Base-by-base conservation (phyloP, 2,113 vertebrate species). In the Arvicanthis niloticus region DNA sequence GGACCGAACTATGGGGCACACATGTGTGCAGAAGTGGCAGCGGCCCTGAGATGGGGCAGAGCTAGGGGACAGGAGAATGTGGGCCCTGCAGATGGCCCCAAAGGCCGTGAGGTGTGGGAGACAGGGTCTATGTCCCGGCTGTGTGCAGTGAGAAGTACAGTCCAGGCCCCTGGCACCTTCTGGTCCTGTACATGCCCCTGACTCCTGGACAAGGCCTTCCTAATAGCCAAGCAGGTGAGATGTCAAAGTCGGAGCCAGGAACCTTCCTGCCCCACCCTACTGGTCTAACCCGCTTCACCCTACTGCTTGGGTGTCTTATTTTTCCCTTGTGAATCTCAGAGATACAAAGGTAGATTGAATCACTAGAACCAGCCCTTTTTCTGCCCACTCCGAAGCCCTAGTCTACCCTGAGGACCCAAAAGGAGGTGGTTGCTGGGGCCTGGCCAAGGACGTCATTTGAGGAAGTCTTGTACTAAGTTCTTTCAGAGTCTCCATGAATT, bases 261-360 rank as follows among this genome's bases (percentile, higher is more conserved):
- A 96, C 60, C 96, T 67, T 31, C 65, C 89, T n/a, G 62, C 80
- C 73, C 84, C 29, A 3, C 51, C 96, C 93, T 56, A 37, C 9
- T 91, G 88, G 85, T 81, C 96, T 68, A 73, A 92, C 96, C 92
- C 21, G 88, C 91, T 91, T 86, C 9, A 0, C 31, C 17, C 95
- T 92, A 96, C 91, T 91, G 88, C 77, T 86, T 0, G 22, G 45
- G 48, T 80, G 73, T 68, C 87, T 87, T 58, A 17, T 84, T 94
- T 93, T 88, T 88, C n/a, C 40, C 42, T 85, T 29, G 70, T 91
- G 92, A 92, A 81, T 95, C 94, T 29, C 77, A 31, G 93, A 93
- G 92, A 94, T 93, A 98, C 92, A 96, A 77, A 98, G 81, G 92
- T 96, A 96, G 76, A 67, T 58, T 97, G 96, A 95, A 97, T 98